phyloP scores from a whole-genome alignment of 2,113 vertebrate species.

The Pycnonotus jocosus region DNA sequence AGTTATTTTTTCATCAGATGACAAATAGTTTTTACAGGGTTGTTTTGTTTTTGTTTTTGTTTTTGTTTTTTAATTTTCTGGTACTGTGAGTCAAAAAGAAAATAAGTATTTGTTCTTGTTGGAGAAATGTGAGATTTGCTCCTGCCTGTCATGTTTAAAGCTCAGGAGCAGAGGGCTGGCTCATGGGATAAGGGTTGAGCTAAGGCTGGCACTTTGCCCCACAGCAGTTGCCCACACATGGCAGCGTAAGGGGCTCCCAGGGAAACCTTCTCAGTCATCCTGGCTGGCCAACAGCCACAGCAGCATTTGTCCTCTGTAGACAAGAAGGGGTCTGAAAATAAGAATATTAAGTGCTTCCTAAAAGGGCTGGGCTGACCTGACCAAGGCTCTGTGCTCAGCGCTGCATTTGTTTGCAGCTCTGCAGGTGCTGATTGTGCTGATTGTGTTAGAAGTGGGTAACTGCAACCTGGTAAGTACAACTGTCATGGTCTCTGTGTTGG shows the following conservation, averaged over 20 bases:
- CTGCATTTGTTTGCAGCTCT: conserved; percentile 4
- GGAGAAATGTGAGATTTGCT: neutral
- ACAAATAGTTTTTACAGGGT: neutral
- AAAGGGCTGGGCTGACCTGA: neutral
- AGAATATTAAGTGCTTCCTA: neutral
- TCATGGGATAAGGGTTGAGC: neutral
- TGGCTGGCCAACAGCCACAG: neutral
- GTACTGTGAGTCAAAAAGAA: neutral
- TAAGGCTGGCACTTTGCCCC: neutral
- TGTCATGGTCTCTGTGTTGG: neutral
- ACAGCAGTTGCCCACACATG: neutral
- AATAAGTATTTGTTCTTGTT: neutral
- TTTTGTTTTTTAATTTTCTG: neutral
- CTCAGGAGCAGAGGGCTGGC: neutral
- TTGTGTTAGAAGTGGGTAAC: neutral
- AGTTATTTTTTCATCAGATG: neutral
- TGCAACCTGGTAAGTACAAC: neutral
- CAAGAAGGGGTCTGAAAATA: neutral
- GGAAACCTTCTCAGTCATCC: neutral
- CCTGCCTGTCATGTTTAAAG: neutral
- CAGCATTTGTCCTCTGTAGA: neutral
- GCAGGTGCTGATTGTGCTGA: neutral
- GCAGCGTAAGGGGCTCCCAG: neutral
- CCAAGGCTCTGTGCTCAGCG: neutral
- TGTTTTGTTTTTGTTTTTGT: too few species aligned